phyloP scores from a whole-genome alignment of 2,113 vertebrate genomes.

The Grallaria varia region DNA sequence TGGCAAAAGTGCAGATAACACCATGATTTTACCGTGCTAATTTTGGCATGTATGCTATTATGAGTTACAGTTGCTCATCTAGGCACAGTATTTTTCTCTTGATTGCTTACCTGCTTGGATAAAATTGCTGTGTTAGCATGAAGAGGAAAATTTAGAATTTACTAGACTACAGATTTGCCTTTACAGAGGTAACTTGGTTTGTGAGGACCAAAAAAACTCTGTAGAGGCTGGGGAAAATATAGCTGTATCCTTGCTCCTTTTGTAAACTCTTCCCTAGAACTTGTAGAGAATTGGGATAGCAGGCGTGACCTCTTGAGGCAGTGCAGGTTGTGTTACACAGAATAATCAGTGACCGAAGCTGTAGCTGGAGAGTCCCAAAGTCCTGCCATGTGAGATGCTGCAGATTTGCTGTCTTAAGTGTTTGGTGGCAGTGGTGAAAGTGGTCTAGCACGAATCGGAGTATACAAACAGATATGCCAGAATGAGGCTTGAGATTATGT shows the following conservation, averaged over 20 bases:
- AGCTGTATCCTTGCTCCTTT: background rate
- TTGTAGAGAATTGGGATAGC: background rate
- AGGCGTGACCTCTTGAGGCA: background rate
- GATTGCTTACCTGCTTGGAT: background rate
- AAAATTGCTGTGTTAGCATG: background rate
- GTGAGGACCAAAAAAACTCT: background rate
- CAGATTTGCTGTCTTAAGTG: background rate
- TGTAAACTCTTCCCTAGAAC: background rate
- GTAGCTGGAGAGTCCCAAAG: background rate
- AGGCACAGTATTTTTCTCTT: background rate
- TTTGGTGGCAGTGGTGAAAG: background rate
- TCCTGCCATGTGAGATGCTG: background rate
- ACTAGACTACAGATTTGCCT: background rate
- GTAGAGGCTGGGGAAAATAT: background rate
- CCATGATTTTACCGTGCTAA: background rate
- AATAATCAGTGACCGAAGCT: background rate
- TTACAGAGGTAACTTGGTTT: background rate
- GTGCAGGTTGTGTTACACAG: background rate
- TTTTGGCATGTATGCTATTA: background rate
- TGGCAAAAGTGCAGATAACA: background rate
- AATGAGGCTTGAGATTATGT: background rate
- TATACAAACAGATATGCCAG: accelerated
- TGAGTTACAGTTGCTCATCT: background rate
- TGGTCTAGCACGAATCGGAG: background rate
- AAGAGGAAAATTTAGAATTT: background rate